Evolutionary conservation across 2,113 vertebrate genomes (phyloP).

Genomic region (Regulus satrapa): DNA sequence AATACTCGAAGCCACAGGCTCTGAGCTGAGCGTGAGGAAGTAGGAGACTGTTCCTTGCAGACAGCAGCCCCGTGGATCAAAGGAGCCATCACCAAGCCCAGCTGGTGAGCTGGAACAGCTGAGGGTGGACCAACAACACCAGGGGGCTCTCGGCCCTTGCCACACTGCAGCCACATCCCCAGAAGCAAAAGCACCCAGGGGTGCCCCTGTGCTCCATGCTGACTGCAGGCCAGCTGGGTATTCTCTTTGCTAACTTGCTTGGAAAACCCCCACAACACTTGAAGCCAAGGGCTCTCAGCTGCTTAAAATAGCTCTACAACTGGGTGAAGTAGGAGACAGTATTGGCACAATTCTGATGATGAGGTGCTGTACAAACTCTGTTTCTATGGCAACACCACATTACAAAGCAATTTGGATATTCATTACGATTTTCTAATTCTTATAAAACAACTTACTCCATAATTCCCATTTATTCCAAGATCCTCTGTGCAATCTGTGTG

Average conservation of each 20-base stretch:
- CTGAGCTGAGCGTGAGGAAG: rapidly evolving
- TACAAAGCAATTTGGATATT: not conserved
- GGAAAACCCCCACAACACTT: not conserved
- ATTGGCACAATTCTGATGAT: not conserved
- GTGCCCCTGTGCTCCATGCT: not conserved
- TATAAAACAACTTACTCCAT: not conserved
- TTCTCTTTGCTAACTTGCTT: not conserved
- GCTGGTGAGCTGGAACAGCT: not conserved
- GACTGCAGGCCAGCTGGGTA: not conserved
- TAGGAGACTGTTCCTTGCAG: not conserved
- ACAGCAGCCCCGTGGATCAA: not conserved
- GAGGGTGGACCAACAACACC: not conserved
- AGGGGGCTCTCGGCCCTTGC: not conserved
- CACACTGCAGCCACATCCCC: rapidly evolving
- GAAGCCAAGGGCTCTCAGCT: not conserved
- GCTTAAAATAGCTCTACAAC: not conserved
- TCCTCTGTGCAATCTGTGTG: rapidly evolving
- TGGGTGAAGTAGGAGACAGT: not conserved
- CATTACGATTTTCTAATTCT: not conserved
- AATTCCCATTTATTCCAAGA: not conserved
- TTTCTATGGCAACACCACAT: conserved; percentile 8
- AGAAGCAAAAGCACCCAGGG: rapidly evolving
- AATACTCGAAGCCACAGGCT: not conserved
- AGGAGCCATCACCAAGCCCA: not conserved
- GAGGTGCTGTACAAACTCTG: not conserved